Percentiles rank a stretch among this genome's conserved stretches.
These are phyloP conservation scores for Picathartes gymnocephalus DNA, from an alignment of 2,113 vertebrate genomes.

Conservation along the genomic window DNA sequence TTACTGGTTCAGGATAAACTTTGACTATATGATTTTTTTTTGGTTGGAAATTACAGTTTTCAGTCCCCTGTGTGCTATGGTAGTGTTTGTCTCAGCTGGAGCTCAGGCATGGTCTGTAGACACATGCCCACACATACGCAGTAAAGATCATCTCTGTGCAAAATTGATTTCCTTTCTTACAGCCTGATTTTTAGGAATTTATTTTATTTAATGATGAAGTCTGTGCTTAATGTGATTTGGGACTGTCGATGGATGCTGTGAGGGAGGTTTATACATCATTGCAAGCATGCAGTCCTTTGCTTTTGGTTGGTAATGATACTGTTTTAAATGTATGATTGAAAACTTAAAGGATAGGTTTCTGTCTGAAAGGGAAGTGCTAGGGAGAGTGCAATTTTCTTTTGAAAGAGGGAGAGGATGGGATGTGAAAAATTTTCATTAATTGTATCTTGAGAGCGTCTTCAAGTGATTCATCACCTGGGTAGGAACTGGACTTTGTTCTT, in stretches of 20 bases:
- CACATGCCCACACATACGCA: not conserved
- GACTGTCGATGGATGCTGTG: not conserved
- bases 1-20: not conserved
- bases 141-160: not conserved
- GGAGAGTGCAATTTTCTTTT: not conserved
- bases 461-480: not conserved
- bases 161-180: not conserved
- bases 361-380: not conserved
- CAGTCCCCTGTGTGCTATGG: not conserved
- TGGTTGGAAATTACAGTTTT: not conserved
- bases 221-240: not conserved
- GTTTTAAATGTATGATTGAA: not conserved
- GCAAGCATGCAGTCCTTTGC: not conserved
- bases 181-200: constrained; percentile 8
- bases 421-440: not conserved
- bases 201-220: not conserved
- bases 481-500: not conserved
- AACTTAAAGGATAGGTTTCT: not conserved
- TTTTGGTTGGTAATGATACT: not conserved
- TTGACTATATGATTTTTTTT: not conserved
- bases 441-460: not conserved
- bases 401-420: not conserved
- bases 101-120: not conserved
- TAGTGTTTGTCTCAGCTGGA: constrained; percentile 24
- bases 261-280: not conserved